Base-by-base conservation (phyloP, 1,140 invertebrate genomes). In the Drosophila willistoni region DNA sequence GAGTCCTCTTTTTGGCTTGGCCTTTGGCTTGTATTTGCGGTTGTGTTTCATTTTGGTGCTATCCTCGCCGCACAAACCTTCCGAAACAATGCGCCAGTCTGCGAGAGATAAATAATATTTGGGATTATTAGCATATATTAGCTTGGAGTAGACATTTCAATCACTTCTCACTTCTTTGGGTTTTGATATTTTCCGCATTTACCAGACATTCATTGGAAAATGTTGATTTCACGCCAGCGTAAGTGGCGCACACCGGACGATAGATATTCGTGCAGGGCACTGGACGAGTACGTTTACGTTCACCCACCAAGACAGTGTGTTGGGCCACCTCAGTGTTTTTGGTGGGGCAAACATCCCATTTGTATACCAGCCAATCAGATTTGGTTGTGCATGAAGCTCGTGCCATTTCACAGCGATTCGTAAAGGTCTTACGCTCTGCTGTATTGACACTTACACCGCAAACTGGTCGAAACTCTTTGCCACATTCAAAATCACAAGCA, bases 81-180 rank as follows among this genome's bases (percentile, higher is more conserved):
- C 71, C n/a, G 84, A 77, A 17, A 89, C 63, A 13, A 91, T 90
- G 42, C 79, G 82, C 90, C 90, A 91, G 51, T 91, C 90, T 91
- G 71, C 29, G 29, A 39, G 9, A 55, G 13, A 51, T 2, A 44
- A 6, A 54, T 17, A 12, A 34, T 14, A 7, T 4, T 5, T 7
- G 1, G 51, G 17, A 47, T 57, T 17, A 34, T 13, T 25, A n/a
- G n/a, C n/a, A n/a, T n/a, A n/a, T n/a, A n/a, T n/a, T n/a, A 25
- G 33, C 2, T 12, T 7, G 17, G 0, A 6, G 29, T 14, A 19
- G 36, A 19, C 4, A 13, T 17, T 29, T 12, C 7, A 13, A 0
- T 12, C 7, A 69, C 55, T 36, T 64, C 55, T 36, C 60, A 91
- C 90, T 80, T 81, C 83, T 82, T 42, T 73, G 47, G 2, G 74